These are phyloP conservation scores for Colletes gigas DNA, from an alignment of 1,140 invertebrate species.

Conservation along the genomic window DNA sequence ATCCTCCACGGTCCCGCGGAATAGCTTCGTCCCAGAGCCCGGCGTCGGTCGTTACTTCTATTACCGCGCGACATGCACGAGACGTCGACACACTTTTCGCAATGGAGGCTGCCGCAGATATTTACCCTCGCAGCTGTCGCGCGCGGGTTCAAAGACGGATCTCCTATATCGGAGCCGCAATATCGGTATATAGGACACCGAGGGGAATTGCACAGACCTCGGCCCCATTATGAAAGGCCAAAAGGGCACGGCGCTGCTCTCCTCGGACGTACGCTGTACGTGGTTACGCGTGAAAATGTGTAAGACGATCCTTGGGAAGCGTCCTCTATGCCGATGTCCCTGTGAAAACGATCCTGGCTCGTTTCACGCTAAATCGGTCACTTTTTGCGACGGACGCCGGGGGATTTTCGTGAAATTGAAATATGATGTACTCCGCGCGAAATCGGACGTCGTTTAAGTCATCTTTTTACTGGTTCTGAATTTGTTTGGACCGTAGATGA, in stretches of 20 bases:
- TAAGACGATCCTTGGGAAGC: neutral
- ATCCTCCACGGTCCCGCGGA: no score
- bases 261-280: no score
- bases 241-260: constrained; percentile 26
- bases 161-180: neutral
- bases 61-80: neutral
- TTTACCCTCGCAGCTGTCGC: constrained; percentile 40
- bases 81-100: constrained; percentile 27
- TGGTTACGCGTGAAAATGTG: neutral
- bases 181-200: constrained; percentile 42
- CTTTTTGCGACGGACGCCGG: no score
- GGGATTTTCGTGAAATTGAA: no score
- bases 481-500: no score
- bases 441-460: no score
- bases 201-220: constrained; percentile 51
- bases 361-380: no score
- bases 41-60: neutral
- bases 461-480: no score
- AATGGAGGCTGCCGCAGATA: constrained; percentile 2
- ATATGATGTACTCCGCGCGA: no score
- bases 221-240: constrained; percentile 55
- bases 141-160: constrained; percentile 25
- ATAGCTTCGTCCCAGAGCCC: neutral
- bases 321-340: neutral
- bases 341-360: neutral